Base-by-base conservation (phyloP, 2,888 invertebrate genomes). In the Heterodera filipjevi region DNA sequence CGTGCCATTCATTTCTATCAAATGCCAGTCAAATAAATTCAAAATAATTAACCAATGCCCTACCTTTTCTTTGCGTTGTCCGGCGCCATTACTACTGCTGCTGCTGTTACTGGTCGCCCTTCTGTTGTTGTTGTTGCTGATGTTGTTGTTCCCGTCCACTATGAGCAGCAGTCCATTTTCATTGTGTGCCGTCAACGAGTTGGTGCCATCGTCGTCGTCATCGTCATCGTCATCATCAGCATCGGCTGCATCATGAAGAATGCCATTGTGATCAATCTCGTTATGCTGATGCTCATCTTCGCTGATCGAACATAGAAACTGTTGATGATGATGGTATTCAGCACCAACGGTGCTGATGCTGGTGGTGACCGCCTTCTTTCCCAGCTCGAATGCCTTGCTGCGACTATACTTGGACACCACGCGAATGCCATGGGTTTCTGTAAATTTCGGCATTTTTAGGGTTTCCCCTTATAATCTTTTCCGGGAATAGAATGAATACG, bases 401-500 rank as follows among this genome's bases (percentile, higher is more conserved):
- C 89, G 86, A 74, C 86, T 86, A 83, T 89, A 89, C 81, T 89
- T 89, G 66, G 89, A 89, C 22, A 89, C 88, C 30, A 89, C 89
- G 30, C 89, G 87, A 74, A 89, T 87, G 49, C 89, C 89, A 84
- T 91, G 91, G 44, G 90, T 90, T 81, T 90, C 88, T 89, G 82
- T 76, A 59, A 81, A n/a, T 30, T n/a, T n/a, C n/a, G 49, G 19
- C 49, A 49, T 44, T 44, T 44, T n/a, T n/a, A n/a, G n/a, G n/a
- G n/a, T n/a, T n/a, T n/a, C n/a, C n/a, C n/a, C n/a, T n/a, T n/a
- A n/a, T n/a, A n/a, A n/a, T n/a, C n/a, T n/a, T n/a, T n/a, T n/a
- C n/a, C n/a, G n/a, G n/a, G n/a, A n/a, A n/a, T n/a, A n/a, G n/a
- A n/a, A n/a, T n/a, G n/a, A n/a, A n/a, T n/a, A n/a, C n/a, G n/a